A percentile compares a stretch with the other conserved stretches of the same genome.
Evolutionary conservation across 2,797 vertebrate species (phyloP).

Genomic region (Sphenopsis melanotis): DNA sequence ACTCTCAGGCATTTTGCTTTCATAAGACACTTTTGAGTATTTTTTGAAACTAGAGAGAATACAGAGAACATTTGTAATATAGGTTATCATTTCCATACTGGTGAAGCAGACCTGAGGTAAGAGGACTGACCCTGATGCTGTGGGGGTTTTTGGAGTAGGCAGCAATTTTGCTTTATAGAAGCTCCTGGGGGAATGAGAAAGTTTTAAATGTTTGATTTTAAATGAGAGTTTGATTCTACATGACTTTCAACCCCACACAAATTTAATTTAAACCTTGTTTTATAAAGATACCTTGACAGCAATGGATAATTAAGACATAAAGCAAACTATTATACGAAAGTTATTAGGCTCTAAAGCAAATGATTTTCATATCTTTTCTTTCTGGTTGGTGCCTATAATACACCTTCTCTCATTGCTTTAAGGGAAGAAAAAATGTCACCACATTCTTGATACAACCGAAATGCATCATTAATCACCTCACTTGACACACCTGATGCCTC

Average conservation of each 20-base stretch:
- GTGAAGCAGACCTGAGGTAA: background rate
- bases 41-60: background rate
- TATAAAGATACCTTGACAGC: background rate
- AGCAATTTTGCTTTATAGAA: background rate
- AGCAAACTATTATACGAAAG: background rate
- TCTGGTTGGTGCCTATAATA: background rate
- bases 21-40: background rate
- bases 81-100: background rate
- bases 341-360: background rate
- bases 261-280: background rate
- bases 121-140: background rate
- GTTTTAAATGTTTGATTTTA: background rate
- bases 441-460: background rate
- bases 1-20: background rate
- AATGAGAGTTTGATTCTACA: background rate
- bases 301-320: slow-evolving; percentile 18
- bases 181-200: background rate
- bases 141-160: background rate
- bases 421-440: background rate
- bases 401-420: background rate
- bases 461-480: background rate
- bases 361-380: background rate
- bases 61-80: background rate
- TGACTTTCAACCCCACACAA: background rate
- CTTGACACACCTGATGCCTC: background rate